phyloP scores from a whole-genome alignment of 2,113 vertebrate species.

The Oncorhynchus gorbuscha region DNA sequence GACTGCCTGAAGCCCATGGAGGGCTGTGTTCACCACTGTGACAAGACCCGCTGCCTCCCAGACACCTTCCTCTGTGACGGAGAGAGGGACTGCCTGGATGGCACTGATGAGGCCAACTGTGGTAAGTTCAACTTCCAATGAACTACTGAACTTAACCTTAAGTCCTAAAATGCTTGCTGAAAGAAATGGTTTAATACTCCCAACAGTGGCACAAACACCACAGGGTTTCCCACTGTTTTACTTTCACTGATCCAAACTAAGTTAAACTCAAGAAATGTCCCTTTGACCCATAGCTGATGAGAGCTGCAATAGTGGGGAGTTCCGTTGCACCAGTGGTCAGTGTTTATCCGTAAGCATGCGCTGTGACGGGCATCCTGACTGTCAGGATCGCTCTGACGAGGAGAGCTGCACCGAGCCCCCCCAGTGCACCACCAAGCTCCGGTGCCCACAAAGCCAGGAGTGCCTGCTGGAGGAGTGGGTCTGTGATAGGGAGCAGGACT shows the following conservation, averaged over 20 bases:
- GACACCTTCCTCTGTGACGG: constrained; percentile 82
- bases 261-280: too few relatives aligned
- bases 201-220: too few relatives aligned
- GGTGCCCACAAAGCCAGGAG: constrained; percentile 75
- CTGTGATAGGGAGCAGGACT: constrained; percentile 84
- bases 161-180: too few relatives aligned
- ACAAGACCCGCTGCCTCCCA: constrained; percentile 77
- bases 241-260: too few relatives aligned
- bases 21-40: constrained; percentile 79
- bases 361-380: constrained; percentile 84
- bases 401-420: constrained; percentile 62
- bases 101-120: constrained; percentile 79
- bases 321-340: constrained; percentile 80
- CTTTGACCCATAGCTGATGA: constrained; percentile 46
- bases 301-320: constrained; percentile 68
- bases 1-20: constrained; percentile 61
- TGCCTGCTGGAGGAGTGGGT: constrained; percentile 82
- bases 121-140: constrained; percentile 51
- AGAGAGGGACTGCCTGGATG: constrained; percentile 80
- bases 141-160: too few relatives aligned
- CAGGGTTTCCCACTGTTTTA: too few relatives aligned
- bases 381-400: constrained; percentile 84
- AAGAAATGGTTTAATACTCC: too few relatives aligned
- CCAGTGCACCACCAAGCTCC: constrained; percentile 72
- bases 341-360: constrained; percentile 76